Percentiles rank a stretch among this genome's conserved stretches.
These are phyloP conservation scores for Sebastes trivittatus DNA, from an alignment of 2,797 vertebrate species.

Conservation along the genomic window DNA sequence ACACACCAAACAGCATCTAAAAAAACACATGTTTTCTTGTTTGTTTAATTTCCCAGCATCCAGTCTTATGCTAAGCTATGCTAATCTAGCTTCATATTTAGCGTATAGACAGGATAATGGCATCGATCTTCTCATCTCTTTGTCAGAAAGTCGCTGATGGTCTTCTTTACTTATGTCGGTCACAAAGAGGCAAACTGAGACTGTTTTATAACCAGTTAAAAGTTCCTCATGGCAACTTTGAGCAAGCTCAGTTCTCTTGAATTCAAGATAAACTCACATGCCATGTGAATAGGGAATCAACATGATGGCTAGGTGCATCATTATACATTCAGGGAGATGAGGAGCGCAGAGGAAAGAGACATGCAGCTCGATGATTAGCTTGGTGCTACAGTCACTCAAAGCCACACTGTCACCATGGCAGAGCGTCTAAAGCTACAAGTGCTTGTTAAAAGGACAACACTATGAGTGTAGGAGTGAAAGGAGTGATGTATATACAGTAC, in stretches of 20 bases:
- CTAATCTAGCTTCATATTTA: too few species aligned
- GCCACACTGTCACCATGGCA: conserved; percentile 8
- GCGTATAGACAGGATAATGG: too few species aligned
- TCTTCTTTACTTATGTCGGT: not conserved
- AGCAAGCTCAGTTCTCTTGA: not conserved
- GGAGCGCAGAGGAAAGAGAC: not conserved
- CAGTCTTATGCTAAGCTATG: too few species aligned
- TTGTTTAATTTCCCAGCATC: too few species aligned
- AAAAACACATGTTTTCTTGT: too few species aligned
- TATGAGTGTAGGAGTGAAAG: not conserved
- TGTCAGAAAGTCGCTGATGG: not conserved
- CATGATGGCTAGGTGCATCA: not conserved
- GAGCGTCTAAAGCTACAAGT: conserved; percentile 2
- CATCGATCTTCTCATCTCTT: too few species aligned
- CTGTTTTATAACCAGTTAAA: not conserved
- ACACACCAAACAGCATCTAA: too few species aligned
- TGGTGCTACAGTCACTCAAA: not conserved
- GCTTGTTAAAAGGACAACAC: conserved; percentile 12
- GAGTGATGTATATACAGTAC: not conserved
- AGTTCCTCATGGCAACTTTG: not conserved
- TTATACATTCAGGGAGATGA: not conserved
- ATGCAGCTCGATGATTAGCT: not conserved
- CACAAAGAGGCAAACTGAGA: not conserved
- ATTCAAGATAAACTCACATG: not conserved
- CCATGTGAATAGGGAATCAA: not conserved